Conservation (phyloP, 2,888 invertebrate species). For the Ennomos quercinarius region DNA sequence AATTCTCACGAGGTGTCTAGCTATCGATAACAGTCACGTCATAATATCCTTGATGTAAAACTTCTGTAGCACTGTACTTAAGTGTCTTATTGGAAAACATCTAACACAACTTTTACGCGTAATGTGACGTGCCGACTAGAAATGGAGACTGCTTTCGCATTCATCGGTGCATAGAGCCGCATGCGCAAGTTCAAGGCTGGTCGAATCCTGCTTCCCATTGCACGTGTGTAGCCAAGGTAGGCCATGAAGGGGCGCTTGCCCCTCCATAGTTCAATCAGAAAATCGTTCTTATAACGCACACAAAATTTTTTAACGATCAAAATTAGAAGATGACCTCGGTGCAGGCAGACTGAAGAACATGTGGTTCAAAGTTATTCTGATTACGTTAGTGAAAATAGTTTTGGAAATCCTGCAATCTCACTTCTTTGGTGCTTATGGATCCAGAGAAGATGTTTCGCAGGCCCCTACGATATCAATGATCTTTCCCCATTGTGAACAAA, state of each 20-base stretch:
- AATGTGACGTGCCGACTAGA: slow-evolving; percentile 58
- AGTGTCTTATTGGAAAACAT: neutral
- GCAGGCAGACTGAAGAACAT: no score
- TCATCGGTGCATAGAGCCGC: slow-evolving; percentile 71
- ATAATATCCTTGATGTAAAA: neutral
- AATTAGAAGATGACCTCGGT: no score
- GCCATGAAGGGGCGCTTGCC: slow-evolving; percentile 1
- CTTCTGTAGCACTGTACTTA: neutral
- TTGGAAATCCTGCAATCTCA: no score
- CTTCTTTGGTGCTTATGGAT: no score
- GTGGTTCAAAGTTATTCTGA: no score
- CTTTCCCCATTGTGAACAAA: slow-evolving; percentile 8
- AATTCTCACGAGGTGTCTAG: no score
- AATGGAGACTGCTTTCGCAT: slow-evolving; percentile 73
- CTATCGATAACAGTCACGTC: no score
- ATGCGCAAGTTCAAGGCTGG: slow-evolving; percentile 83
- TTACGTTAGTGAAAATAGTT: no score
- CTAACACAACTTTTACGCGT: slow-evolving; percentile 16
- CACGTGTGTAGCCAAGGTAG: slow-evolving; percentile 46
- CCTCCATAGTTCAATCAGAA: neutral
- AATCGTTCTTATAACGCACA: no score
- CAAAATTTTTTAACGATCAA: no score
- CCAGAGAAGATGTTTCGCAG: no score
- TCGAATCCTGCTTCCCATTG: slow-evolving; percentile 76
- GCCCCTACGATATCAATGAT: neutral